A percentile compares a stretch with the other conserved stretches of the same genome.
phyloP scores from a whole-genome alignment of 2,888 invertebrate species.

The Therioaphis trifolii region DNA sequence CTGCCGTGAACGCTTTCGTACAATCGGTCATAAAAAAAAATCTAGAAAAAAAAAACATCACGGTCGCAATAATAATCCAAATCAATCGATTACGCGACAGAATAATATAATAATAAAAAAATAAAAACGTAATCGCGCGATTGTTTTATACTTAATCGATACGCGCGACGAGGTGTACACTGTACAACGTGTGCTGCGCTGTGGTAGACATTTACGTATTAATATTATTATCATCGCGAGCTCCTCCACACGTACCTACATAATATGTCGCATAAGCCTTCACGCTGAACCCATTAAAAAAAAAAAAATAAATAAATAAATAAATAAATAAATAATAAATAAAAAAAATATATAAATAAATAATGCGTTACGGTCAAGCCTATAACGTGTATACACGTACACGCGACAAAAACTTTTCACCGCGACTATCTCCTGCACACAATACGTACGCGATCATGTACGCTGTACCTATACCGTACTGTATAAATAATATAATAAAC shows the following conservation, averaged over 20 bases:
- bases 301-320: no score
- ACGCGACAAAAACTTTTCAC: not conserved
- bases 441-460: not conserved
- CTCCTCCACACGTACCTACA: not conserved
- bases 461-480: not conserved
- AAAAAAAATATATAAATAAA: no score
- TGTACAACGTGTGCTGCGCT: no score
- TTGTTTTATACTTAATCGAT: slow-evolving; percentile 36
- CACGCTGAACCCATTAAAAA: not conserved
- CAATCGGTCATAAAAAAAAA: slow-evolving; percentile 52
- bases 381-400: not conserved
- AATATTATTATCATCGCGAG: not conserved
- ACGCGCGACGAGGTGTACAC: no score
- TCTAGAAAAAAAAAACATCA: not conserved
- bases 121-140: slow-evolving; percentile 28
- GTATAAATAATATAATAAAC: not conserved
- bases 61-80: slow-evolving; percentile 3
- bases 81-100: slow-evolving; percentile 48
- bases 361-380: slow-evolving; percentile 10
- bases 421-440: no score
- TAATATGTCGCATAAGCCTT: not conserved
- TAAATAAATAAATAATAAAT: no score
- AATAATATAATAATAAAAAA: slow-evolving; percentile 33
- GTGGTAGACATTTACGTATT: not conserved
- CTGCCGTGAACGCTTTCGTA: not conserved